phyloP scores from a whole-genome alignment of 2,113 vertebrate species.

The Bos taurus region ARS-UCD2.0 NC_037329.1:43418501-43419000 shows the following conservation, averaged over 20 bases:
- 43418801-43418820: too few species aligned
- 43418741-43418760: background rate
- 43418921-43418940: too few species aligned
- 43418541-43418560: background rate
- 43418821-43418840: too few species aligned
- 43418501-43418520: background rate
- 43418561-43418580: conserved; percentile 16
- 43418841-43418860: too few species aligned
- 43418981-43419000: background rate
- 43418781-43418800: too few species aligned
- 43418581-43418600: background rate
- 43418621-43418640: background rate
- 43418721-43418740: background rate
- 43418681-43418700: background rate
- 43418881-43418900: too few species aligned
- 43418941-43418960: fast-evolving
- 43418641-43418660: background rate
- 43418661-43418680: background rate
- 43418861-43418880: too few species aligned
- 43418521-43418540: background rate
- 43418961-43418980: too few species aligned
- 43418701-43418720: background rate
- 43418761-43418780: background rate
- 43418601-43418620: conserved; percentile 16
- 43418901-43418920: too few species aligned